Evolutionary conservation across 2,113 vertebrate species (phyloP), one percentile per base, ranked within the genome.

Genomic region (Etheostoma spectabile): DNA sequence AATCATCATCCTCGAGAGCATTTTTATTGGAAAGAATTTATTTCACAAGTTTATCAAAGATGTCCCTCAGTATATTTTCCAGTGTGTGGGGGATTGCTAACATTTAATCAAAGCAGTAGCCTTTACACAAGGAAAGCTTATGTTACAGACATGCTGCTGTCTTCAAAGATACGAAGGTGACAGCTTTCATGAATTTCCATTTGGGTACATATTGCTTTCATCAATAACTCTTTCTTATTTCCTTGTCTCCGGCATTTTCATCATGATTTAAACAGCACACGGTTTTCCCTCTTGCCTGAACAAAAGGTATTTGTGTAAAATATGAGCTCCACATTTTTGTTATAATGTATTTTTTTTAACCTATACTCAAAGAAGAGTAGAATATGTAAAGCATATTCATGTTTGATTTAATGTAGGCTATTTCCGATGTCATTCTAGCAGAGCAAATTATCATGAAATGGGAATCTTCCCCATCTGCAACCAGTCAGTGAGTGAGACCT

Each of bases 1-100:
- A 94, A 93, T 93, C 94, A 92, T 88, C 91, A 87, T 86, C 83
- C 86, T 56, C 73, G 71, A 49, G 88, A 95, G 89, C 90, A 77
- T 86, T 93, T 94, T 94, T 94, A 94, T 91, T 93, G 90, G 90
- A 91, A 92, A 91, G 91, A 94, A 94, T 94, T 94, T 93, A 94
- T 93, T 87, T 91, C 70, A 63, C 85, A 52, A 83, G 82, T 91
- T 91, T 88, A 94, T 94, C 92, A 92, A 92, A 91, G 85, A 93
- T 90, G 92, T 85, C 90, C 82, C 77, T 60, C 88, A 86, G 86
- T 92, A 92, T 90, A 93, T 93, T 92, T 91, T 85, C 88, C 91
- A 81, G 89, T 45, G 83, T 57, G 85, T 6, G 6, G 83, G 83
- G 24, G 79, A 89, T 88, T 30, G 81, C 80, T 27, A 80, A 86